Evolutionary conservation across 2,888 invertebrate species (phyloP), one percentile per base, ranked within the genome.

Genomic region (Megaustenia siamemsis): DNA sequence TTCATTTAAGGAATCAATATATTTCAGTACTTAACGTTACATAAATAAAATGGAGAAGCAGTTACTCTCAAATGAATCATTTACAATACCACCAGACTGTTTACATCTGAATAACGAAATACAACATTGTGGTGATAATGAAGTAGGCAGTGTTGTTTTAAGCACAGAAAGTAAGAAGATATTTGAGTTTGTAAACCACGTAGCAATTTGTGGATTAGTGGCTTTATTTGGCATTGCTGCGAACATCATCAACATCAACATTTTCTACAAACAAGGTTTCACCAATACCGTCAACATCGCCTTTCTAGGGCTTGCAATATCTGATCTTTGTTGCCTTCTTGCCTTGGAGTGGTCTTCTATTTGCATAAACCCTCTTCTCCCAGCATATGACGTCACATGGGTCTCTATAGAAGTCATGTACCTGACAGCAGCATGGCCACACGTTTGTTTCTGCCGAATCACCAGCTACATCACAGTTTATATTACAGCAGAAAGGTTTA

Each of bases 211-310:
- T 18, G 6, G 35, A 18, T 6, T 68, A 35, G 18, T 68, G 21
- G 6, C 10, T 28, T 10, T n/a, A 18, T 8, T 28, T 6, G 68
- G 68, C 68, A 43, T 66, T 28, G 28, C 45, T 12, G n/a, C 80
- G 12, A 68, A 80, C 45, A 45, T 80, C 6, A 68, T 68, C 5
- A 68, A 80, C n/a, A 80, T 80, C 21, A 40, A 68, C 12, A 35
- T 83, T 12, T 53, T 83, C 43, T 45, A 28, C 43, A 38, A 68
- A 53, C 66, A 83, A 68, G 69, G 78, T 32, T 68, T 83, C 77
- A 38, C 38, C 49, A n/a, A 83, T n/a, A 53, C 53, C 53, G 83
- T 77, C 18, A 68, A 68, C 56, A 77, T 66, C 49, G 15, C 53
- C 32, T 75, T 83, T 68, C 24, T 68, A 10, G 53, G 77, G 32